Conservation (phyloP, 2,888 invertebrate species). For the Cephus runcator region DNA sequence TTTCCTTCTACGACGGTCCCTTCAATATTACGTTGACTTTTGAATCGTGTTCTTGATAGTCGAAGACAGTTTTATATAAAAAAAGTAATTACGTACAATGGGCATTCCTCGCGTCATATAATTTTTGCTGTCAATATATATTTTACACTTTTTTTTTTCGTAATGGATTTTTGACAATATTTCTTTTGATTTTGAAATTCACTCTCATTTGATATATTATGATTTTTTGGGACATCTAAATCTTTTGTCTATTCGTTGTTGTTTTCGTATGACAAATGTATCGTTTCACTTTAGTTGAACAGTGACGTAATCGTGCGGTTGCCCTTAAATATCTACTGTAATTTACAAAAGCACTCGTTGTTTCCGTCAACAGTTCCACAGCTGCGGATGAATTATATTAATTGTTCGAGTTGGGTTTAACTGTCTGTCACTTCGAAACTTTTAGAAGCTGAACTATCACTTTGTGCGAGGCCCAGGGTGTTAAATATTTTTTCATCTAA, state of each 20-base stretch:
- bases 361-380: neutral
- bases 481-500: neutral
- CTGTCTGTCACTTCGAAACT: neutral
- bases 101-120: too few species aligned
- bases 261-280: too few species aligned
- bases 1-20: slow-evolving; percentile 11
- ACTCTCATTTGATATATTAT: neutral
- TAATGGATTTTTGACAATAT: neutral
- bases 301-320: neutral
- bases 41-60: neutral
- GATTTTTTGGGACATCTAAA: neutral
- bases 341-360: neutral
- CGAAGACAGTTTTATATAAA: neutral
- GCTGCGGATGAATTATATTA: neutral
- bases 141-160: neutral
- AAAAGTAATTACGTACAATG: neutral
- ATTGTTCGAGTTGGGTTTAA: neutral
- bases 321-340: neutral
- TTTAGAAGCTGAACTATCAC: neutral
- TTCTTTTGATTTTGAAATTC: neutral
- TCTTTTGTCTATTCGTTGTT: too few species aligned
- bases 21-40: neutral
- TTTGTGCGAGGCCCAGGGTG: neutral
- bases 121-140: too few species aligned
- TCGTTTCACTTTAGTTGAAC: neutral